Base-by-base conservation (phyloP, 2,888 invertebrate species). In the Sipha maydis region DNA sequence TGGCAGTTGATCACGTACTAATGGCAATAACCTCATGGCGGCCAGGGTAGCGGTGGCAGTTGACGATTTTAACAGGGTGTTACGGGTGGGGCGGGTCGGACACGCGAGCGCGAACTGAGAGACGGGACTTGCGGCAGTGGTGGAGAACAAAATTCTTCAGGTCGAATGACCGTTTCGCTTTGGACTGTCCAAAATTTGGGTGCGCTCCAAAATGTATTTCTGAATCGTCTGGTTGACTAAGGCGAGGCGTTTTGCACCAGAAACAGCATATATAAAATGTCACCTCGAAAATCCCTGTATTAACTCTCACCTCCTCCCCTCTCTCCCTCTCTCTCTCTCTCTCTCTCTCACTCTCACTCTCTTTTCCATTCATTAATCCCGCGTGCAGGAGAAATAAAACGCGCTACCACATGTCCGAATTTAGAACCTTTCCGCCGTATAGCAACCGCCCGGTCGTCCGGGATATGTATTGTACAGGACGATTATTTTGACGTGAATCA, bases 151-250 rank as follows among this genome's bases (percentile, higher is more conserved):
- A 88, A 88, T 88, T 88, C 88, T 82, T 88, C 82, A 88, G 82
- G 88, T 88, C 88, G 80, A 88, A 88, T 82, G 82, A 88, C 88
- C 82, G 73, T 88, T 88, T 82, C 82, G 61, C 75, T 88, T 82
- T 75, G 79, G 86, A 80, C 86, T 82, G 88, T 88, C 88, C 80
- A 76, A 88, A 88, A 82, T 73, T 77, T 88, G 88, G 88, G 48
- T 11, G 25, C 19, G n/a, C 19, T 25, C 88, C 88, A 88, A 67
- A 82, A 88, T 88, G 79, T 88, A 88, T 88, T 88, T 88, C 82
- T 88, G 88, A 88, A 82, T 75, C 21, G 88, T 88, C 80, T 75
- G 88, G 80, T 80, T 78, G 77, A 78, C 77, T 14, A 17, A 67
- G 38, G 34, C 25, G 67, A 8, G 77, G n/a, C 76, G 56, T 41